Evolutionary conservation across 2,797 vertebrate species (phyloP).

Genomic region (Lateolabrax maculatus): DNA sequence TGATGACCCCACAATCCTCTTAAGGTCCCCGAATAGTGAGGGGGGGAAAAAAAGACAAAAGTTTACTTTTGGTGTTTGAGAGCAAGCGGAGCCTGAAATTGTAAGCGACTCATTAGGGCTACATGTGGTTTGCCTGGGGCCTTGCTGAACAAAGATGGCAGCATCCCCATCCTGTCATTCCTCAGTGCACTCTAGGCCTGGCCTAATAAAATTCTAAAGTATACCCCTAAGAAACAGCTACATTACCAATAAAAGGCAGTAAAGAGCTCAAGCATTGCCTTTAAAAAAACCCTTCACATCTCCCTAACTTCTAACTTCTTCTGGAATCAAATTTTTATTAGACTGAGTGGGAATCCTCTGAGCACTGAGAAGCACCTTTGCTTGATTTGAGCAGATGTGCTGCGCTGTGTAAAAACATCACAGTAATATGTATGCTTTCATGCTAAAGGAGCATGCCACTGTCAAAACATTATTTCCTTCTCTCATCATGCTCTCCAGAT

Average conservation of each 20-base stretch:
- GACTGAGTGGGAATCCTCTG: constrained; percentile 22
- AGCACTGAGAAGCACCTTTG: constrained; percentile 5
- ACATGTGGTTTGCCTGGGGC: constrained; percentile 81
- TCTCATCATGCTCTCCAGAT: constrained; percentile 52
- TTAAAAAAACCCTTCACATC: constrained; percentile 42
- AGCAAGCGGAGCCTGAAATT: constrained; percentile 84
- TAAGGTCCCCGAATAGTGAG: constrained; percentile 80
- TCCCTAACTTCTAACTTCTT: constrained; percentile 49
- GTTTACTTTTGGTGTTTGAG: constrained; percentile 86
- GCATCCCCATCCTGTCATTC: constrained; percentile 69
- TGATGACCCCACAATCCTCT: constrained; percentile 83
- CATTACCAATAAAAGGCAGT: constrained; percentile 69
- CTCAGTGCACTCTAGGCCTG: constrained; percentile 69
- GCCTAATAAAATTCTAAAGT: constrained; percentile 78
- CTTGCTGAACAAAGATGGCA: constrained; percentile 77
- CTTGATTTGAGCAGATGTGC: constrained; percentile 21
- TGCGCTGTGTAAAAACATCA: constrained; percentile 1
- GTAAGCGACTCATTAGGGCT: constrained; percentile 84
- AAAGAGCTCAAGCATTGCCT: constrained; percentile 62
- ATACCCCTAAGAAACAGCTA: constrained; percentile 73
- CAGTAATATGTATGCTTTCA: constrained; percentile 8
- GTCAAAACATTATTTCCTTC: constrained; percentile 49
- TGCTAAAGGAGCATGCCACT: constrained; percentile 42
- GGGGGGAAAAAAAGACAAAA: constrained; percentile 73
- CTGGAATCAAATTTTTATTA: constrained; percentile 32